phyloP scores from a whole-genome alignment of 2,888 invertebrate species.

The Erebia aethiops region DNA sequence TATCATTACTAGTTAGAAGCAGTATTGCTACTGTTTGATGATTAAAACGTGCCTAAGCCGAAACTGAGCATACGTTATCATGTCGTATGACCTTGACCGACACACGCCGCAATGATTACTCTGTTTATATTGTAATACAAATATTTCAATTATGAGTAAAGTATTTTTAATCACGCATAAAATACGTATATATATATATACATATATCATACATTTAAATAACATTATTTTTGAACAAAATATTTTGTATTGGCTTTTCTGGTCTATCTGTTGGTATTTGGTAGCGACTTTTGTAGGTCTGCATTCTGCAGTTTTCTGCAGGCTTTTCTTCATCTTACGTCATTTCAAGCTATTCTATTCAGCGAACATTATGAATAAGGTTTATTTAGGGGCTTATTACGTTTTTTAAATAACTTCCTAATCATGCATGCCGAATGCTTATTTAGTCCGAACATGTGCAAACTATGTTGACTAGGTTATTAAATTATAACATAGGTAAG shows the following conservation, averaged over 20 bases:
- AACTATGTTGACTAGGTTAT: neutral
- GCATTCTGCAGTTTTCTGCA: too few relatives aligned
- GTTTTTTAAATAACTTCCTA: too few relatives aligned
- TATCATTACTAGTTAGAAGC: neutral
- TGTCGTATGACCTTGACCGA: constrained; percentile 21
- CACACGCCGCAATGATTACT: neutral
- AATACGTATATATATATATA: neutral
- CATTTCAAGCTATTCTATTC: too few relatives aligned
- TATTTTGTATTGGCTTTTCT: too few relatives aligned
- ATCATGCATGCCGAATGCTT: too few relatives aligned
- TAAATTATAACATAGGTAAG: neutral
- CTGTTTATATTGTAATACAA: constrained; percentile 10
- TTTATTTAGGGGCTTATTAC: too few relatives aligned
- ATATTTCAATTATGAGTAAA: neutral
- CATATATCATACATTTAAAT: neutral
- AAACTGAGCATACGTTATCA: constrained; percentile 12
- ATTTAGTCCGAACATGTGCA: too few relatives aligned
- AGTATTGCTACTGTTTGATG: constrained; percentile 2
- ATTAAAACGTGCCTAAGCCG: constrained; percentile 8
- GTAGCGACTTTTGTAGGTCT: too few relatives aligned
- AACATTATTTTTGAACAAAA: neutral
- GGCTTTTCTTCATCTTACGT: too few relatives aligned
- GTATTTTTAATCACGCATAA: constrained; percentile 12
- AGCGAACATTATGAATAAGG: too few relatives aligned
- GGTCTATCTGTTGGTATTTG: too few relatives aligned